Base-by-base conservation (phyloP, 2,888 invertebrate species). In the Schizaphis graminum region DNA sequence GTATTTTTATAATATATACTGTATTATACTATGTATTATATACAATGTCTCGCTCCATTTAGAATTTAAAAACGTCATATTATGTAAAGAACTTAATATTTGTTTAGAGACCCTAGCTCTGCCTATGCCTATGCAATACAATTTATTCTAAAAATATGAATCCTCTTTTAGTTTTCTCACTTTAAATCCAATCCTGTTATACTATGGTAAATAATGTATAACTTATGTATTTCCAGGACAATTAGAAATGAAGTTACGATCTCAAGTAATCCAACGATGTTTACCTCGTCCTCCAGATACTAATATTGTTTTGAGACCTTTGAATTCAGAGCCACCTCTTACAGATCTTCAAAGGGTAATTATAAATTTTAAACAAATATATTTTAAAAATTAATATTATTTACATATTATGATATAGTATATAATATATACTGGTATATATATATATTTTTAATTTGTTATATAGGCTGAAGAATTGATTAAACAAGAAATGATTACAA, bases 401-500 rank as follows among this genome's bases (percentile, higher is more conserved):
- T 77, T 77, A 21, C 8, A 35, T 77, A 77, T 35, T 16, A 35
- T n/a, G n/a, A n/a, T n/a, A n/a, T n/a, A n/a, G n/a, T n/a, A n/a
- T 21, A 28, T 84, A 89, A 61, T 85, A 2, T 26, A 24, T 44
- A 44, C n/a, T n/a, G n/a, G n/a, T 84, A 5, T 92, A 56, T 35
- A 49, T 41, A 56, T 41, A 24, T n/a, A n/a, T n/a, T n/a, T n/a
- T n/a, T 91, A 57, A 85, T 94, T 92, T 94, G 94, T 94, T 86
- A 95, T 95, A 89, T 95, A 98, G 96, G 99, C 99, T 3, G 99
- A 99, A 96, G 99, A 99, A 96, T 96, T 99, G 95, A 98, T 99
- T 95, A 99, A 99, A 96, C 97, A 97, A 94, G 99, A 99, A 96
- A 99, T 99, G 99, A 97, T 99, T 95, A 97, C 98, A 49, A 99